Evolutionary conservation across 2,113 vertebrate species (phyloP).

Genomic region (Microcebus griseorufus): DNA sequence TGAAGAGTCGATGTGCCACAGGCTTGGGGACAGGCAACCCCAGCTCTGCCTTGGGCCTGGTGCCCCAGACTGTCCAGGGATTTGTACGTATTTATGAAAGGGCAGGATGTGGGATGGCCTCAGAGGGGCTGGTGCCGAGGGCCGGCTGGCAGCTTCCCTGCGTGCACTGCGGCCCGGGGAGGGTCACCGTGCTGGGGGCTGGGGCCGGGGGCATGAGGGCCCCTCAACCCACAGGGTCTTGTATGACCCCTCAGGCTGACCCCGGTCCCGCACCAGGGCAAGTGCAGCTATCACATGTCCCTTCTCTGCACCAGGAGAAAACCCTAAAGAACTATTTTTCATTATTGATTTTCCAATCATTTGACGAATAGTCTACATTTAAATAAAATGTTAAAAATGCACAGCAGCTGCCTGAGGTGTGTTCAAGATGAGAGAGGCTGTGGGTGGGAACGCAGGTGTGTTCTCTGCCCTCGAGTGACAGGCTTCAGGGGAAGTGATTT

Average conservation of each 20-base stretch:
- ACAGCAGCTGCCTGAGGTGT: background rate
- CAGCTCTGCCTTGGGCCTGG: background rate
- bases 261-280: background rate
- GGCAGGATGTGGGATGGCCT: conserved; percentile 80
- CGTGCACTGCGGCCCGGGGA: fast-evolving
- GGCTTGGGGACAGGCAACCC: background rate
- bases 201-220: fast-evolving
- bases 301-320: conserved; percentile 49
- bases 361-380: conserved; percentile 77
- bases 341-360: conserved; percentile 80
- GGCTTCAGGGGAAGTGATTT: background rate
- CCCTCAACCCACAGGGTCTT: background rate
- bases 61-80: conserved; percentile 84
- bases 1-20: background rate
- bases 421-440: background rate
- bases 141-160: background rate
- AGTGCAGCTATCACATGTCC: background rate
- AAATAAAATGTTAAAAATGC: conserved; percentile 76
- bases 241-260: background rate
- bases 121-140: conserved; percentile 26
- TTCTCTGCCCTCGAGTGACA: fast-evolving
- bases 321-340: conserved; percentile 80
- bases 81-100: conserved; percentile 90
- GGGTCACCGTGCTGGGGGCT: background rate
- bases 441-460: background rate